Conservation (phyloP, 2,113 vertebrate genomes). For the Leptobrachium ailaonicum region DNA sequence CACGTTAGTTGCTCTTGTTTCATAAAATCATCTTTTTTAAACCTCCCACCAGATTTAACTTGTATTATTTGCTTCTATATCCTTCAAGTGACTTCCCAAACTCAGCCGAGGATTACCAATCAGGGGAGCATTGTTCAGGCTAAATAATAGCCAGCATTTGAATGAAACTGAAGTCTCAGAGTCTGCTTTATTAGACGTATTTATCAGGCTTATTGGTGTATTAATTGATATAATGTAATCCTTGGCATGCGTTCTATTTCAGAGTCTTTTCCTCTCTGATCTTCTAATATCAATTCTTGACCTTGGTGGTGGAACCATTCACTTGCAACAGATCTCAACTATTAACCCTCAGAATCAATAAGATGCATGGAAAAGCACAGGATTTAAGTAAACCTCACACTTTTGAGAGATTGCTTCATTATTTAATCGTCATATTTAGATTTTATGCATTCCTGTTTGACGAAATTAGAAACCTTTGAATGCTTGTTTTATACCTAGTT, state of each 20-base stretch:
- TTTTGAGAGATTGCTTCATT: no score
- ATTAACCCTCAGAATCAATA: no score
- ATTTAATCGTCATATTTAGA: no score
- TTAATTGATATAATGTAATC: conserved; percentile 9
- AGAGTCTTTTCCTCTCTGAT: neutral
- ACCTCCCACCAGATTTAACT: neutral
- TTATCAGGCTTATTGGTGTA: conserved; percentile 10
- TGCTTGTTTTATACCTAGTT: no score
- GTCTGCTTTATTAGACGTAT: conserved; percentile 10
- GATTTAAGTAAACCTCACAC: no score
- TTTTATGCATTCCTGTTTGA: no score
- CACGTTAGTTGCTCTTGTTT: no score
- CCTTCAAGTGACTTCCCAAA: conserved; percentile 6
- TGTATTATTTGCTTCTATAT: neutral
- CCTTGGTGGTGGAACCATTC: neutral
- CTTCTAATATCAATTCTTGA: neutral
- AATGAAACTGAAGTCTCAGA: neutral
- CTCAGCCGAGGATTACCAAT: neutral
- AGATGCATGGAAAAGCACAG: no score
- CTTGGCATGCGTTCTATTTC: neutral
- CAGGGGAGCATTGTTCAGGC: neutral
- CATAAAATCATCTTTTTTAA: neutral
- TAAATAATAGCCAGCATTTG: neutral
- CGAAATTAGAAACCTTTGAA: no score
- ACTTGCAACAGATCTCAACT: neutral